phyloP scores from a whole-genome alignment of 1,140 invertebrate species.

The Halesus radiatus region DNA sequence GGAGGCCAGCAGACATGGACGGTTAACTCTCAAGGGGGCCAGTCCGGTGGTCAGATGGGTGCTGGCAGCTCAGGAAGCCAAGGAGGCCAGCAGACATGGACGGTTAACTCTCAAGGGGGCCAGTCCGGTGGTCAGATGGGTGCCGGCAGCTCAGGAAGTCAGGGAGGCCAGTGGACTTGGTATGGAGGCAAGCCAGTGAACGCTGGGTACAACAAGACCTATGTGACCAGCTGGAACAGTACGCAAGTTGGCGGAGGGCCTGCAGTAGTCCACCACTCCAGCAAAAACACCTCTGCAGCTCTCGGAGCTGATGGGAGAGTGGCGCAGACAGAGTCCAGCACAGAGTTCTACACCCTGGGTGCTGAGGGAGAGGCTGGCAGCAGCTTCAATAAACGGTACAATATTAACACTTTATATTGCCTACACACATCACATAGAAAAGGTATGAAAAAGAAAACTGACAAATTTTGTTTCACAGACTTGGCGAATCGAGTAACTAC shows the following conservation, averaged over 20 bases:
- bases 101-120: background rate
- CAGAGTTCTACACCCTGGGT: constrained; percentile 56
- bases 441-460: constrained; percentile 60
- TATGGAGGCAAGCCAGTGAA: constrained; percentile 4
- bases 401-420: background rate
- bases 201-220: constrained; percentile 44
- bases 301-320: constrained; percentile 56
- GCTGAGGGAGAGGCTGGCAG: constrained; percentile 65
- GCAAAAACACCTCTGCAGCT: constrained; percentile 55
- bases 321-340: constrained; percentile 58
- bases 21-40: constrained; percentile 6
- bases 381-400: constrained; percentile 64
- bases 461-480: constrained; percentile 27
- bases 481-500: constrained; percentile 29
- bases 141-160: constrained; percentile 19
- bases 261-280: constrained; percentile 54
- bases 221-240: constrained; percentile 52
- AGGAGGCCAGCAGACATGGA: constrained; percentile 10
- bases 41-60: constrained; percentile 8
- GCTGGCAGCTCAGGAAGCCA: constrained; percentile 15
- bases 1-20: constrained; percentile 19
- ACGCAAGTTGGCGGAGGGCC: constrained; percentile 50
- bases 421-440: background rate
- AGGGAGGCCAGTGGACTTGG: constrained; percentile 21
- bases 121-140: background rate